Conservation (phyloP, 1,140 invertebrate species). For the Parapsyche elsis region DNA sequence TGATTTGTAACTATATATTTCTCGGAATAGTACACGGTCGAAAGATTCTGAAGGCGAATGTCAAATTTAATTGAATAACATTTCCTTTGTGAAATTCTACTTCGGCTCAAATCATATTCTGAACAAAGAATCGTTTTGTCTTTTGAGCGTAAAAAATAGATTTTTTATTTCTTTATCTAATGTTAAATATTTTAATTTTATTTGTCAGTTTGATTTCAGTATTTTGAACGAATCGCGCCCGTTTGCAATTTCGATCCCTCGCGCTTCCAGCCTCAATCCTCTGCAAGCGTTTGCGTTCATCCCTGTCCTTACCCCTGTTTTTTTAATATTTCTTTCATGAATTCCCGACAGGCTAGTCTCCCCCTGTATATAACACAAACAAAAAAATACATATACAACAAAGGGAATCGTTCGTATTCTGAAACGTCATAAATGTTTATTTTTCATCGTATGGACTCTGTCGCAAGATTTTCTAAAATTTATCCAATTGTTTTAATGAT, state of each 20-base stretch:
- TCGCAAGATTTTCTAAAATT: too few species aligned
- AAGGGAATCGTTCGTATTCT: constrained; percentile 24
- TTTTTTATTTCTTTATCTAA: background rate
- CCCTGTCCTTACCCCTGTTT: constrained; percentile 15
- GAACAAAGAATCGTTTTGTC: background rate
- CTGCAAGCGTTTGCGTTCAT: background rate
- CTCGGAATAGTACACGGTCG: too few species aligned
- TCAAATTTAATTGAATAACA: too few species aligned
- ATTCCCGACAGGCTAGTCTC: constrained; percentile 1
- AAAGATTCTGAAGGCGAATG: too few species aligned
- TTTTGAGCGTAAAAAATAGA: background rate
- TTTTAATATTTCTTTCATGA: constrained; percentile 34
- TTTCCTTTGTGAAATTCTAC: too few species aligned
- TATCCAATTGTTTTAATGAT: too few species aligned
- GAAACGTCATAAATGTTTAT: background rate
- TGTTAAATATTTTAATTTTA: background rate
- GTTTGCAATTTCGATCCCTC: background rate
- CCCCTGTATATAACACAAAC: background rate
- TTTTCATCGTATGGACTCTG: background rate
- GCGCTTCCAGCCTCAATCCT: background rate
- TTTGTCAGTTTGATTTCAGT: background rate
- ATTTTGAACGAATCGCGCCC: background rate
- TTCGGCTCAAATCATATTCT: background rate
- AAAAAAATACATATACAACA: background rate
- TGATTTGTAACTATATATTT: too few species aligned